phyloP scores from a whole-genome alignment of 1,140 invertebrate genomes.

The Mycetomoellerius zeteki region DNA sequence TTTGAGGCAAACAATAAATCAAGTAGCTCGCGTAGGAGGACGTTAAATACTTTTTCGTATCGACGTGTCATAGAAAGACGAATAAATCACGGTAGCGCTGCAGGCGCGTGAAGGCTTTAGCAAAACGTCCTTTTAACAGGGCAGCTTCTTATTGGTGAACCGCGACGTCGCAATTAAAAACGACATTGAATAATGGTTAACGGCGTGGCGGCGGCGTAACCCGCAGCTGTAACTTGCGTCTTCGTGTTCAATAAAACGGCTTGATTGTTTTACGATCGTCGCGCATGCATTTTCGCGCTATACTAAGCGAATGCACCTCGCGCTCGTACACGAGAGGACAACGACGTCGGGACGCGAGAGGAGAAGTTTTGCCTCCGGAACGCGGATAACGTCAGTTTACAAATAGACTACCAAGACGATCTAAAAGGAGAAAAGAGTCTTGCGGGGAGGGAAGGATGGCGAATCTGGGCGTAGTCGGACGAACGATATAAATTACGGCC shows the following conservation, averaged over 20 bases:
- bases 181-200: constrained; percentile 59
- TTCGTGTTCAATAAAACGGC: constrained; percentile 59
- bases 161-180: constrained; percentile 58
- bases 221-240: constrained; percentile 31
- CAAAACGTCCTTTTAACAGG: constrained; percentile 51
- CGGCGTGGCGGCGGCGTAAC: not conserved
- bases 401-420: constrained; percentile 46
- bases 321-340: not conserved
- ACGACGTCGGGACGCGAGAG: not conserved
- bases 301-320: not conserved
- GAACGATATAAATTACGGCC: constrained; percentile 78
- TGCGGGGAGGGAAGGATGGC: constrained; percentile 13
- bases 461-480: constrained; percentile 49
- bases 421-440: constrained; percentile 57
- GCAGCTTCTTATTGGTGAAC: constrained; percentile 57
- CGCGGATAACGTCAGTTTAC: constrained; percentile 57
- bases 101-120: constrained; percentile 40
- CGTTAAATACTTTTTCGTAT: constrained; percentile 46
- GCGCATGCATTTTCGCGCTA: constrained; percentile 43
- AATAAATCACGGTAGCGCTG: constrained; percentile 45
- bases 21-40: not conserved
- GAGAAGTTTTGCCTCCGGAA: not conserved
- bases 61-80: constrained; percentile 35
- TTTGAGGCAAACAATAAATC: constrained; percentile 43
- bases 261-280: constrained; percentile 63